Evolutionary conservation across 2,888 invertebrate genomes (phyloP), one percentile per base, ranked within the genome.

Genomic region (Thereva unica): DNA sequence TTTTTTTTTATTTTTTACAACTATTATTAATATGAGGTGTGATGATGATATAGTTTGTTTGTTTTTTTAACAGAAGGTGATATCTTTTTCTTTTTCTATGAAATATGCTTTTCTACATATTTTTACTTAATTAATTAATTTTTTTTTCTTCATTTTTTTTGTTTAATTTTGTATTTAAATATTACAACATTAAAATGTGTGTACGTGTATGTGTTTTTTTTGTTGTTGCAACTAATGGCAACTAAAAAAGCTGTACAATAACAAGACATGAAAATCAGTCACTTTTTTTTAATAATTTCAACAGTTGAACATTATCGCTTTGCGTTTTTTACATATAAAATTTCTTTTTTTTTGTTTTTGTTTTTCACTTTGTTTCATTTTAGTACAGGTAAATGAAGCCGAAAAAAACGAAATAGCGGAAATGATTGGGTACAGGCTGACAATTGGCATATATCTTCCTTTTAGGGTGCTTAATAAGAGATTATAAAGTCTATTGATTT

Each of bases 251-350:
- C 61, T 61, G 61, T 61, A 61, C 61, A 61, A 41, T 61, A 61
- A 61, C 61, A 61, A 61, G 61, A 61, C 38, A 49, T 61, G 61
- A 61, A 61, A 61, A 61, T 61, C 61, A 61, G 61, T 61, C 61
- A 50, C 49, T 61, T 50, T 61, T 23, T 23, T 23, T 23, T 23
- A 23, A 49, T 61, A 50, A 50, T 10, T 61, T 49, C 50, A 61
- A 61, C 61, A 61, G 61, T 61, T 61, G 61, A 50, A 61, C 49
- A 47, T 61, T 41, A 40, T 61, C 41, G 47, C 61, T 41, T 34
- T 50, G 41, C 45, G 40, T 61, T 50, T 50, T n/a, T 42, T 50
- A 61, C 50, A 61, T 61, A 61, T 50, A 61, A 57, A 61, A 9
- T 61, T 61, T 61, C 61, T 23, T 23, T 23, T 23, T 23, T 23